A percentile compares a stretch with the other conserved stretches of the same genome.
Conservation (phyloP, 1,140 invertebrate species). For the Ceratina calcarata region DNA sequence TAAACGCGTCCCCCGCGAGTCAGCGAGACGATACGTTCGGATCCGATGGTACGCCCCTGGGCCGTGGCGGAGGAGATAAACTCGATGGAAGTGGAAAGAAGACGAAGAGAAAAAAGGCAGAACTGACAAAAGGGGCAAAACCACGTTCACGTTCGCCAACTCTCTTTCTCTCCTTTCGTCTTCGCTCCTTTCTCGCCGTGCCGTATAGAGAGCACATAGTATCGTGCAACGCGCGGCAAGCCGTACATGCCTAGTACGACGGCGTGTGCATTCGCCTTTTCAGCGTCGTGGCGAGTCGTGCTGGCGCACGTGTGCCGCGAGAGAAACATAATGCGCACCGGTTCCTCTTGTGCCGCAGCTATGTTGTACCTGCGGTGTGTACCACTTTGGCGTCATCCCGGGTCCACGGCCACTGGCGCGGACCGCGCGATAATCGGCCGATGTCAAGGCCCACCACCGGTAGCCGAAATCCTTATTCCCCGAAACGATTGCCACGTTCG, state of each 20-base stretch:
- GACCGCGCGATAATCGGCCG: constrained; percentile 37
- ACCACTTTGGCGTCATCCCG: constrained; percentile 37
- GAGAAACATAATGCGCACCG: constrained; percentile 36
- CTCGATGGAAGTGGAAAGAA: constrained; percentile 45
- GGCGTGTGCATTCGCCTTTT: constrained; percentile 43
- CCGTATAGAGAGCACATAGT: constrained; percentile 33
- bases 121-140: constrained; percentile 64
- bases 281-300: constrained; percentile 5
- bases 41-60: constrained; percentile 57
- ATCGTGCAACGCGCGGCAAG: constrained; percentile 38
- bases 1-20: background rate
- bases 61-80: constrained; percentile 46
- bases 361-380: constrained; percentile 29
- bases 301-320: constrained; percentile 33
- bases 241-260: constrained; percentile 31
- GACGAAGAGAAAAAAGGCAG: constrained; percentile 53
- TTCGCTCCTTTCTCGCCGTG: background rate
- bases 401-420: constrained; percentile 6
- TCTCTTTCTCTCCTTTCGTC: constrained; percentile 30
- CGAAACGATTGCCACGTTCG: constrained; percentile 12
- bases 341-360: constrained; percentile 13
- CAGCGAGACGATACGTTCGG: background rate
- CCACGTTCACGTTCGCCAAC: constrained; percentile 19
- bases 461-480: constrained; percentile 22
- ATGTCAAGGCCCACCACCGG: constrained; percentile 50